Evolutionary conservation across 2,888 invertebrate genomes (phyloP).

Genomic region (Epinotia demarniana): DNA sequence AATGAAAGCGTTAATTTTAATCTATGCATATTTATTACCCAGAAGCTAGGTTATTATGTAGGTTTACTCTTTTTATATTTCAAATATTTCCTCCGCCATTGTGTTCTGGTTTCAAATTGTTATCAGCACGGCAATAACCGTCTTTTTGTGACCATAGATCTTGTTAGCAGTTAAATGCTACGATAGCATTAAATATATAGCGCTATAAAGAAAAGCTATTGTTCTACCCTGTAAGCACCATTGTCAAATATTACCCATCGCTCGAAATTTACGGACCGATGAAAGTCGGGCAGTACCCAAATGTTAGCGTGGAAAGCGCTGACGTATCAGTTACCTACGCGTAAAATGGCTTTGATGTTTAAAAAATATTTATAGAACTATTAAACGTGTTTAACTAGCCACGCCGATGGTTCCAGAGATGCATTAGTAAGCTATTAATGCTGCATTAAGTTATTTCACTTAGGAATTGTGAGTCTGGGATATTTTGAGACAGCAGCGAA

Average conservation of each 20-base stretch:
- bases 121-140: not conserved
- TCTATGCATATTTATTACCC: too few species aligned
- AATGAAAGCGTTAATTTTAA: too few species aligned
- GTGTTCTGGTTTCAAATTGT: slow-evolving; percentile 9
- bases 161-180: slow-evolving; percentile 40
- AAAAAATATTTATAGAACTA: slow-evolving; percentile 1
- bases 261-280: slow-evolving; percentile 34
- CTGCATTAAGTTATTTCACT: not conserved
- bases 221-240: slow-evolving; percentile 22
- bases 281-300: slow-evolving; percentile 26
- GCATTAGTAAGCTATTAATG: not conserved
- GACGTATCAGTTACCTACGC: slow-evolving; percentile 23
- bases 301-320: slow-evolving; percentile 36
- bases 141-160: slow-evolving; percentile 22
- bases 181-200: slow-evolving; percentile 40
- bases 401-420: not conserved
- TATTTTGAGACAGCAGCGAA: too few species aligned
- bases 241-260: slow-evolving; percentile 40
- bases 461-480: too few species aligned
- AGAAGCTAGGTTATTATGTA: too few species aligned
- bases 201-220: slow-evolving; percentile 34
- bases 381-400: slow-evolving; percentile 1
- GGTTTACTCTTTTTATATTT: not conserved
- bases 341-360: slow-evolving; percentile 26
- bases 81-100: not conserved